Base-by-base conservation (phyloP, 2,888 invertebrate species). In the Parnassius mnemosyne region DNA sequence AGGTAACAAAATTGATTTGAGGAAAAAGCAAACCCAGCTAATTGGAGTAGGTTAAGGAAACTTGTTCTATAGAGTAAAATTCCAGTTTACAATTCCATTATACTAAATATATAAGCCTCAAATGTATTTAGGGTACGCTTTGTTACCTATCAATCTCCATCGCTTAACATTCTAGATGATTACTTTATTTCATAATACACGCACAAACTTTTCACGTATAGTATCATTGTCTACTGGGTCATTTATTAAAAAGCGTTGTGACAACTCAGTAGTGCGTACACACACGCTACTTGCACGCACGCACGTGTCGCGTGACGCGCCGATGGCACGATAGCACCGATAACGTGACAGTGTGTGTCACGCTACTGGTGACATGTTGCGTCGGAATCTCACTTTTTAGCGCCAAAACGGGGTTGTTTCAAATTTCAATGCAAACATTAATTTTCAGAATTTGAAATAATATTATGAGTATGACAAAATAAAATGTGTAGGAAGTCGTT, bases 251-350 rank as follows among this genome's bases (percentile, higher is more conserved):
- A 54, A 63, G 54, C 53, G 12, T 20, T 57, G 57, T 47, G 61
- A 56, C 61, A 56, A 13, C 34, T 7, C 7, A 10, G 49, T 42
- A n/a, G 65, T 69, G 69, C 70, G 68, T 67, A 67, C 60, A 44
- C 60, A 64, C 67, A 68, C 68, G 63, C 50, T 34, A 57, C 52
- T 46, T 46, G 44, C 51, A 61, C 51, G 53, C 65, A 66, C 58
- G 72, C 70, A 69, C 72, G 69, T 66, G 68, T 67, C 68, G 71
- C 74, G 76, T 75, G 77, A 75, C 76, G 72, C 70, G 55, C 61
- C 63, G 70, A 66, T 66, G 65, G 65, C 64, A 42, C 41, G 60
- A 54, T 62, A 58, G 44, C 60, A 43, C 20, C 43, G 64, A 62
- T 66, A 68, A 65, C 66, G 63, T 66, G 69, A 68, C 66, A 64